phyloP scores from a whole-genome alignment of 2,888 invertebrate species.

The Oegoconia quadripuncta region DNA sequence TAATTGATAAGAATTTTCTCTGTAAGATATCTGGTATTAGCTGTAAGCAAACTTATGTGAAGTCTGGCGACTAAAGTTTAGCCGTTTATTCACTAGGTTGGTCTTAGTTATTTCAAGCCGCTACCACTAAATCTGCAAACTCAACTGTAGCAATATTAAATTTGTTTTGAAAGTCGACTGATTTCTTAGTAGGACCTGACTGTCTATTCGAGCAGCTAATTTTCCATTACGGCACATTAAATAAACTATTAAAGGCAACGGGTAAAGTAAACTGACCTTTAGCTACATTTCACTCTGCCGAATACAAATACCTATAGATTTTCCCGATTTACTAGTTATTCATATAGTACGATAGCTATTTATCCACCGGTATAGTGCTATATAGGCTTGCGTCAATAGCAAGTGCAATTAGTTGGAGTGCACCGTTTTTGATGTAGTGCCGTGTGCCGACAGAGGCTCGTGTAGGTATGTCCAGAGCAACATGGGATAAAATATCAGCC shows the following conservation, averaged over 20 bases:
- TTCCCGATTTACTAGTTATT: too few relatives aligned
- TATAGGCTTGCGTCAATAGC: constrained; percentile 63
- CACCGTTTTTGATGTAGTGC: constrained; percentile 75
- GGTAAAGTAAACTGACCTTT: constrained; percentile 22
- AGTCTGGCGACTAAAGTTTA: constrained; percentile 6
- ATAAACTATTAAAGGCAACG: constrained; percentile 7
- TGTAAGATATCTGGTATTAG: too few relatives aligned
- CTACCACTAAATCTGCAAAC: too few relatives aligned
- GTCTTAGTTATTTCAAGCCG: not conserved
- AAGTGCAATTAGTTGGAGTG: constrained; percentile 78
- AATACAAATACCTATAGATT: constrained; percentile 27
- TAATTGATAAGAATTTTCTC: too few relatives aligned
- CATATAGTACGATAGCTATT: too few relatives aligned
- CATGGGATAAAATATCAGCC: constrained; percentile 51
- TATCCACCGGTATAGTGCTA: constrained; percentile 36
- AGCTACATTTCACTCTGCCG: constrained; percentile 16
- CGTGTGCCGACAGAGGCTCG: constrained; percentile 43
- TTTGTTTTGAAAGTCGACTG: too few relatives aligned
- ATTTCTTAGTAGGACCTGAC: too few relatives aligned
- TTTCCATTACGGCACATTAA: constrained; percentile 2
- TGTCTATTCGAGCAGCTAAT: too few relatives aligned
- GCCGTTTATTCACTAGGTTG: constrained; percentile 1
- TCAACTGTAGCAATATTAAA: too few relatives aligned
- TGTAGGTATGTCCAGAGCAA: constrained; percentile 46
- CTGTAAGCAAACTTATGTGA: constrained; percentile 8